A percentile compares a stretch with the other conserved stretches of the same genome.
Evolutionary conservation across 2,113 vertebrate genomes (phyloP).

Genomic region (Saimiri boliviensis): DNA sequence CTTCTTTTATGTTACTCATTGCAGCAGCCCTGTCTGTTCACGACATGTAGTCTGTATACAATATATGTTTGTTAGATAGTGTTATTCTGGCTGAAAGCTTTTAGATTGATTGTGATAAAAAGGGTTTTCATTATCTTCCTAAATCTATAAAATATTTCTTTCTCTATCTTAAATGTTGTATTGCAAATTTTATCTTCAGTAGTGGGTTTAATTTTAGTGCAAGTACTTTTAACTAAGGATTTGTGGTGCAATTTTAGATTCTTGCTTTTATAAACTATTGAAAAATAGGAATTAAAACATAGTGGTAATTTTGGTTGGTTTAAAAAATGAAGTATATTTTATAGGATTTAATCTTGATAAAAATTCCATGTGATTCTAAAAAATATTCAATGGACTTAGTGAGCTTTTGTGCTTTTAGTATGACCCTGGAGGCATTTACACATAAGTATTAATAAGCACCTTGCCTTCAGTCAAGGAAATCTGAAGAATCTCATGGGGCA

Average conservation of each 20-base stretch:
- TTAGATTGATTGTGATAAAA: background rate
- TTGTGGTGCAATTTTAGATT: background rate
- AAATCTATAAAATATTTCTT: background rate
- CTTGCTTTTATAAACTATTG: background rate
- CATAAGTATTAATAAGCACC: conserved; percentile 43
- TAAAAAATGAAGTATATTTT: background rate
- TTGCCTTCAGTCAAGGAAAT: conserved; percentile 65
- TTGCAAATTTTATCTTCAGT: background rate
- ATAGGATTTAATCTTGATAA: background rate
- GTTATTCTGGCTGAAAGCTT: background rate
- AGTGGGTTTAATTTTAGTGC: background rate
- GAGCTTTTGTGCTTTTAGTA: conserved; percentile 22
- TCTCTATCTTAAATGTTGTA: background rate
- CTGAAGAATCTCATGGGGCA: conserved; percentile 61
- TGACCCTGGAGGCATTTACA: conserved; percentile 20
- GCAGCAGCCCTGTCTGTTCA: background rate
- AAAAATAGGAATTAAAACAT: background rate
- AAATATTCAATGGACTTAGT: background rate
- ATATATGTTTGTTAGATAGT: background rate
- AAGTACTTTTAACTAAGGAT: background rate
- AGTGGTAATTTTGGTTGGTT: background rate
- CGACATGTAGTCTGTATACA: background rate
- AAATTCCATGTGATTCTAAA: conserved; percentile 32
- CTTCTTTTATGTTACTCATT: background rate
- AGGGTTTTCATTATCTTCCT: background rate